Conservation (phyloP, 2,797 vertebrate genomes). For the Melanotaenia nigrans region DNA sequence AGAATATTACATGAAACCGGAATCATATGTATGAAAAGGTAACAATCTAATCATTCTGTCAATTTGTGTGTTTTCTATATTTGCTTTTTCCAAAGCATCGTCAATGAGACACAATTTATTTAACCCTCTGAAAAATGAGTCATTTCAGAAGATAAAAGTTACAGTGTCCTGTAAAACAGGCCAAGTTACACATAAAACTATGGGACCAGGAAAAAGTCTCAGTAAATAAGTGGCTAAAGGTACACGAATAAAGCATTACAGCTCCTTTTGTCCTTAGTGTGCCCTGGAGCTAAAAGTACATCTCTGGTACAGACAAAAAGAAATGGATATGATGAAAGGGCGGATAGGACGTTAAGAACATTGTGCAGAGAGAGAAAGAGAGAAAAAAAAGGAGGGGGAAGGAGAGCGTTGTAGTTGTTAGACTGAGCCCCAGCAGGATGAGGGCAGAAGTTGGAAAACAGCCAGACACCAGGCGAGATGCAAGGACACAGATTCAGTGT, state of each 20-base stretch:
- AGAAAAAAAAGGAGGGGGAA: slow-evolving; percentile 14
- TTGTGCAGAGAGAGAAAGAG: slow-evolving; percentile 33
- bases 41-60: not conserved
- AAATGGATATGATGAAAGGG: slow-evolving; percentile 18
- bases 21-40: not conserved
- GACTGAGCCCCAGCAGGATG: slow-evolving; percentile 61
- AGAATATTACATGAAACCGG: slow-evolving; percentile 1
- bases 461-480: slow-evolving; percentile 72
- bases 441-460: slow-evolving; percentile 66
- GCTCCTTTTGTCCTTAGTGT: slow-evolving; percentile 38
- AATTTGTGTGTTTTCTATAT: slow-evolving; percentile 2
- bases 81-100: slow-evolving; percentile 17
- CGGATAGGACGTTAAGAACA: slow-evolving; percentile 9
- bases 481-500: slow-evolving; percentile 77
- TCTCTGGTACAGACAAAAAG: slow-evolving; percentile 21
- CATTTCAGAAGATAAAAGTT: slow-evolving; percentile 47
- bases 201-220: slow-evolving; percentile 9
- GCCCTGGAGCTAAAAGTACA: slow-evolving; percentile 29
- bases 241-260: slow-evolving; percentile 17
- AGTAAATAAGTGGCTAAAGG: slow-evolving; percentile 30
- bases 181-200: slow-evolving; percentile 29
- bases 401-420: slow-evolving; percentile 38
- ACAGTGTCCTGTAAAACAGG: slow-evolving; percentile 38
- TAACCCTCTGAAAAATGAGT: slow-evolving; percentile 63
- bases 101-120: slow-evolving; percentile 44